Percentiles rank a stretch among this genome's conserved stretches.
Evolutionary conservation across 2,113 vertebrate species (phyloP).

Genomic region (Microcebus ravelobensis): DNA sequence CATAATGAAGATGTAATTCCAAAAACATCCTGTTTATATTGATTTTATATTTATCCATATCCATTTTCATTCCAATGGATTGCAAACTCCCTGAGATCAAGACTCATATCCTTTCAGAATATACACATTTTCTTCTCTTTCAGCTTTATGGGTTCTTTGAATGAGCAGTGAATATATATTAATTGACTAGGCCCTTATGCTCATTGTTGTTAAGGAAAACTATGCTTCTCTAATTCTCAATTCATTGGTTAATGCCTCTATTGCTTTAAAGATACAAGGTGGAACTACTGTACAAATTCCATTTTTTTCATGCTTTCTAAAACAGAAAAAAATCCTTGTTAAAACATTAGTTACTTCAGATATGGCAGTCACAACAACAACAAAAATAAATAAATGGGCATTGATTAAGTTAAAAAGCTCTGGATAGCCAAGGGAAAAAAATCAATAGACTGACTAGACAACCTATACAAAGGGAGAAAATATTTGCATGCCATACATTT

Average conservation of each 20-base stretch:
- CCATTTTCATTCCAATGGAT: not conserved
- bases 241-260: not conserved
- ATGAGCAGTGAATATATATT: not conserved
- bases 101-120: not conserved
- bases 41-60: not conserved
- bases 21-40: not conserved
- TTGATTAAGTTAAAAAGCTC: too few species aligned
- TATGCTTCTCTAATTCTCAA: not conserved
- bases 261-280: not conserved
- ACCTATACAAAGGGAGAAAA: too few species aligned
- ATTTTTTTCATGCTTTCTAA: not conserved
- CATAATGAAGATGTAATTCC: not conserved
- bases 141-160: not conserved
- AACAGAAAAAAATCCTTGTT: not conserved
- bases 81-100: not conserved
- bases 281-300: not conserved
- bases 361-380: too few species aligned
- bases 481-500: too few species aligned
- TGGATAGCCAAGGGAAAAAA: too few species aligned
- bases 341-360: not conserved
- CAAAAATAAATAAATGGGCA: too few species aligned
- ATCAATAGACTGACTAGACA: too few species aligned
- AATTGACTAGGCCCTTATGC: not conserved
- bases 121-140: not conserved
- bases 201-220: not conserved